A percentile compares a stretch with the other conserved stretches of the same genome.
These are phyloP conservation scores for Agrilus planipennis DNA, from an alignment of 1,140 invertebrate species.

Conservation along the genomic window DNA sequence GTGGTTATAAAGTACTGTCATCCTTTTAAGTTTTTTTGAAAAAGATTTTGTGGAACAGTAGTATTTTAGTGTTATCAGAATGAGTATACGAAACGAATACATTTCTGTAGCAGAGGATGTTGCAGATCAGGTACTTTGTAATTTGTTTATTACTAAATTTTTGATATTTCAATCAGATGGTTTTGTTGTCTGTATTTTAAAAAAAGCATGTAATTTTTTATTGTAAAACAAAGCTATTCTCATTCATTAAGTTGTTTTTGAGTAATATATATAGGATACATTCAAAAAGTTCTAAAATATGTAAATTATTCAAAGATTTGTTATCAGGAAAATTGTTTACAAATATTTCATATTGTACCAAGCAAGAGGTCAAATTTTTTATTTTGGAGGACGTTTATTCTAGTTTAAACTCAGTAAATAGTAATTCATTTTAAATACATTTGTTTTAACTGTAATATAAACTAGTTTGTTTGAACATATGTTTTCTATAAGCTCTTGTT, in stretches of 20 bases:
- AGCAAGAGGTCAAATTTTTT: constrained; percentile 2
- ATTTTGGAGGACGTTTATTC: constrained; percentile 5
- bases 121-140: constrained; percentile 72
- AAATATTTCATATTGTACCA: constrained; percentile 16
- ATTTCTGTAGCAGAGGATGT: constrained; percentile 85
- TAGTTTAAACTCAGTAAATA: constrained; percentile 5
- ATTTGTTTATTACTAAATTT: constrained; percentile 11
- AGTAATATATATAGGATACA: too few species aligned
- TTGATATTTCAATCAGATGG: constrained; percentile 8
- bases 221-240: constrained; percentile 12
- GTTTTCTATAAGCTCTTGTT: not conserved
- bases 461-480: too few species aligned
- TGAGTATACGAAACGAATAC: constrained; percentile 78
- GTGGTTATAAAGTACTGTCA: too few species aligned
- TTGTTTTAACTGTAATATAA: too few species aligned
- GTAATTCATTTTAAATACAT: too few species aligned
- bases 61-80: constrained; percentile 36
- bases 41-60: constrained; percentile 8
- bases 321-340: constrained; percentile 9
- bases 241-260: too few species aligned
- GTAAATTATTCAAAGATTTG: too few species aligned
- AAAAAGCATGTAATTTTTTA: too few species aligned
- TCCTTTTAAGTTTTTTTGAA: too few species aligned
- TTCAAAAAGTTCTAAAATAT: too few species aligned
- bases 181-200: constrained; percentile 10